Evolutionary conservation across 2,113 vertebrate species (phyloP).

Genomic region (Brachyistius frenatus): DNA sequence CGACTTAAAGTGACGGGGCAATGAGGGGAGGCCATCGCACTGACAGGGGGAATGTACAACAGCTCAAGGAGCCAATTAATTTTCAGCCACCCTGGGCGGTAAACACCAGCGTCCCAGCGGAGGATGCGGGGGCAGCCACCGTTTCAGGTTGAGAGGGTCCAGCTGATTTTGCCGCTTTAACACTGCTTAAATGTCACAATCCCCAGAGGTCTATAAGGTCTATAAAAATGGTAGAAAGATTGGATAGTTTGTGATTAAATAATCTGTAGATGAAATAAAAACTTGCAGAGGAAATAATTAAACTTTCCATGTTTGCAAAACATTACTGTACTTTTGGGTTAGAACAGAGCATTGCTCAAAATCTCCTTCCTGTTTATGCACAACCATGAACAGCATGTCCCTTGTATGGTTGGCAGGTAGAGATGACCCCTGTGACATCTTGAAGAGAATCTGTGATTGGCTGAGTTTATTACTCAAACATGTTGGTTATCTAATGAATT

Average conservation of each 20-base stretch:
- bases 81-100: conserved; percentile 68
- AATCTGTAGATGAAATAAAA: conserved; percentile 7
- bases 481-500: conserved; percentile 6
- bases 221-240: conserved; percentile 3
- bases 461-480: neutral
- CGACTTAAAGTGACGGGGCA: conserved; percentile 77
- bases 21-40: conserved; percentile 65
- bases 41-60: conserved; percentile 59
- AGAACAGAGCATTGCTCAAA: too few species aligned
- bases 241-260: conserved; percentile 36
- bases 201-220: conserved; percentile 20
- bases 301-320: conserved; percentile 2
- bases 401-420: neutral
- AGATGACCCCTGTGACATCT: neutral
- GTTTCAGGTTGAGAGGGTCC: conserved; percentile 37
- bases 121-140: conserved; percentile 33
- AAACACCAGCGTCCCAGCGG: conserved; percentile 67
- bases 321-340: too few species aligned
- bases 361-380: too few species aligned
- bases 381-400: too few species aligned
- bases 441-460: neutral
- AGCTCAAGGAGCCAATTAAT: conserved; percentile 76
- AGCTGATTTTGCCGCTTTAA: conserved; percentile 38
- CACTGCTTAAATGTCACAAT: conserved; percentile 23
- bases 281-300: conserved; percentile 19